Evolutionary conservation across 64 coral and sea anemone genomes (phyloP).

Genomic region (Acropora yongei): DNA sequence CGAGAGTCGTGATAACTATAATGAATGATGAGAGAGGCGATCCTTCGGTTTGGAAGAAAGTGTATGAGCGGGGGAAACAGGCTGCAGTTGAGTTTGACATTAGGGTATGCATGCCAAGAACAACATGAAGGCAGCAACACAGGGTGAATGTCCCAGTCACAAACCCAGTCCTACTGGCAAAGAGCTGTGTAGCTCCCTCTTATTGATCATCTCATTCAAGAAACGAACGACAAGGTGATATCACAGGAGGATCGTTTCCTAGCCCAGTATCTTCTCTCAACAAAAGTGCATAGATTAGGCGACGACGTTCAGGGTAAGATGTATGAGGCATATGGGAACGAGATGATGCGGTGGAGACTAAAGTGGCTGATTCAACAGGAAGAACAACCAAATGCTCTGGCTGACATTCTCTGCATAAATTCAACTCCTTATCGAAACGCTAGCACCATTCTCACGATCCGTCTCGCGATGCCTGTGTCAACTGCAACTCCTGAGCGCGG

Average conservation of each 20-base stretch:
- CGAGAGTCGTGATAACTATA: constrained; percentile 82
- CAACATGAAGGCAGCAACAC: constrained; percentile 78
- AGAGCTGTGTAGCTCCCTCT: constrained; percentile 80
- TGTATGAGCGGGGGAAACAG: constrained; percentile 84
- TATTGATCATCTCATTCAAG: constrained; percentile 79
- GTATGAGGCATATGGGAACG: constrained; percentile 50
- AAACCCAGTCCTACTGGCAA: constrained; percentile 82
- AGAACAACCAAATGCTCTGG: constrained; percentile 25
- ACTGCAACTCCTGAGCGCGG: constrained; percentile 36
- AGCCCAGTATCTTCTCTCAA: constrained; percentile 81
- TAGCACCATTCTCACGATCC: constrained; percentile 38
- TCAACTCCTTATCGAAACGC: constrained; percentile 38
- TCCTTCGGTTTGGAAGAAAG: constrained; percentile 81
- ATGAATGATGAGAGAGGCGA: constrained; percentile 76
- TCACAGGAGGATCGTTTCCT: constrained; percentile 87
- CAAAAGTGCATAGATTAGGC: constrained; percentile 72
- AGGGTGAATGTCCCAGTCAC: constrained; percentile 77
- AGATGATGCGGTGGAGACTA: constrained; percentile 19
- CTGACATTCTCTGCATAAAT: constrained; percentile 27
- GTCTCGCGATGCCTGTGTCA: constrained; percentile 46
- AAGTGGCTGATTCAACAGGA: not conserved
- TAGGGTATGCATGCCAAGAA: constrained; percentile 76
- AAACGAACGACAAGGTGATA: constrained; percentile 84
- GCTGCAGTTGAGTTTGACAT: constrained; percentile 63
- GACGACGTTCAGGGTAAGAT: constrained; percentile 73